Evolutionary conservation across 2,113 vertebrate species (phyloP), one percentile per base, ranked within the genome.

Genomic region (Rhabdornis inornatus): DNA sequence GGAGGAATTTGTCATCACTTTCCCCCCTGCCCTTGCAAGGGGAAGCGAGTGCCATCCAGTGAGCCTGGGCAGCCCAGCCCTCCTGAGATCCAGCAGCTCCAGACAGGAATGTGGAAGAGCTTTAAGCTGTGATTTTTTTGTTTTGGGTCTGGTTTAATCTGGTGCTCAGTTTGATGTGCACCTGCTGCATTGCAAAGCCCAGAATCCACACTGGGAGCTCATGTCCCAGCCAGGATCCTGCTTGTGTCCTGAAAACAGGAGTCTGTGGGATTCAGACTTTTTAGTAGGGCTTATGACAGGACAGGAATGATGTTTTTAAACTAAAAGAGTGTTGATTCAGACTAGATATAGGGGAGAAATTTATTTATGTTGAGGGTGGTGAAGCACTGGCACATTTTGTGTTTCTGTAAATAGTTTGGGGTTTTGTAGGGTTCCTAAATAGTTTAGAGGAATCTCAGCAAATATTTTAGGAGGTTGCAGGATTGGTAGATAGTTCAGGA

Each of bases 1-100:
- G 94, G 39, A 96, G 95, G 91, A 87, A 96, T 97, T 91, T 75
- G 68, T 74, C 90, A 92, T 68, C 74, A 24, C 94, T 87, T 94
- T 74, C 35, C 68, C 68, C 66, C 19, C 87, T 64, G 69, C 50
- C 77, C 49, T 94, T 60, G 90, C 6, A 8, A 89, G 85, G 66
- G 83, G 52, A 87, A 81, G 57, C 2, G 1, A 56, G 49, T 64
- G 72, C 39, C 87, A 80, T 64, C 9, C 6, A 10, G 35, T 8
- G 12, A 3, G 6, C 77, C 64, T 18, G 61, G 42, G 19, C 59
- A 65, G 82, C 77, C 14, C 66, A 53, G 69, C 57, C 47, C 45
- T 60, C 63, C 0, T 0, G 35, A 75, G 75, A 2, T 1, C 27
- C 30, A 25, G 44, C 64, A 39, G 13, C 64, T 40, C 5, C 76